A percentile compares a stretch with the other conserved stretches of the same genome.
phyloP scores from a whole-genome alignment of 2,113 vertebrate species.

The Pteronura brasiliensis region DNA sequence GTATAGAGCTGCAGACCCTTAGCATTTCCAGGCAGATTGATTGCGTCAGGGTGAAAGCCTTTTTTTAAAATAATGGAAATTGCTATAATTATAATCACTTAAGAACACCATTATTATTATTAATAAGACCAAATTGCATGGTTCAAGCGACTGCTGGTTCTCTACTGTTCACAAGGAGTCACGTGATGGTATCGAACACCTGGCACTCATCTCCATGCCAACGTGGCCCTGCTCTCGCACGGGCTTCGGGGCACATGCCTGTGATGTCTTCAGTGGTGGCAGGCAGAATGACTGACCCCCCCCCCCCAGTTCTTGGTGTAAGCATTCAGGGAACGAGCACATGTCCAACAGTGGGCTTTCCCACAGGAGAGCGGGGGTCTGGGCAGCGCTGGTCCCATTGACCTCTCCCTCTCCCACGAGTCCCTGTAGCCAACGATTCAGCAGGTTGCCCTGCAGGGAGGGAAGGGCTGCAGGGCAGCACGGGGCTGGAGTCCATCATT shows the following conservation, averaged over 20 bases:
- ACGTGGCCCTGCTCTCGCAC: background rate
- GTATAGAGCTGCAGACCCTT: background rate
- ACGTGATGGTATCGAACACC: background rate
- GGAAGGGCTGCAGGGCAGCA: too few species aligned
- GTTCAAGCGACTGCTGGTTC: background rate
- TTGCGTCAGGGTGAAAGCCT: background rate
- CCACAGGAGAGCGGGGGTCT: rapidly evolving
- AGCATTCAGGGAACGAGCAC: background rate
- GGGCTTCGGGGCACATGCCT: background rate
- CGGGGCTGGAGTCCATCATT: rapidly evolving
- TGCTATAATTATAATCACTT: constrained; percentile 65
- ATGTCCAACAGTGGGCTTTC: background rate
- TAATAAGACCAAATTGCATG: constrained; percentile 41
- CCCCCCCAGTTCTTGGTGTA: background rate
- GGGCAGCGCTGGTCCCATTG: background rate
- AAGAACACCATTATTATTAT: constrained; percentile 53
- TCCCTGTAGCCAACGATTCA: background rate
- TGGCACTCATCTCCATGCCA: constrained; percentile 64
- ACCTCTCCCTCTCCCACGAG: too few species aligned
- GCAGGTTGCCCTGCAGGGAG: background rate
- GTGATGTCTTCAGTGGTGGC: background rate
- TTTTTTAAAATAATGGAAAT: constrained; percentile 53
- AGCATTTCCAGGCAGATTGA: background rate
- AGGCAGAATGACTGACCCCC: background rate
- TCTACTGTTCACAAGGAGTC: background rate